Percentiles rank a stretch among this genome's conserved stretches.
These are phyloP conservation scores for Xenopus laevis DNA, from an alignment of 2,113 vertebrate species.

Conservation along the genomic window DNA sequence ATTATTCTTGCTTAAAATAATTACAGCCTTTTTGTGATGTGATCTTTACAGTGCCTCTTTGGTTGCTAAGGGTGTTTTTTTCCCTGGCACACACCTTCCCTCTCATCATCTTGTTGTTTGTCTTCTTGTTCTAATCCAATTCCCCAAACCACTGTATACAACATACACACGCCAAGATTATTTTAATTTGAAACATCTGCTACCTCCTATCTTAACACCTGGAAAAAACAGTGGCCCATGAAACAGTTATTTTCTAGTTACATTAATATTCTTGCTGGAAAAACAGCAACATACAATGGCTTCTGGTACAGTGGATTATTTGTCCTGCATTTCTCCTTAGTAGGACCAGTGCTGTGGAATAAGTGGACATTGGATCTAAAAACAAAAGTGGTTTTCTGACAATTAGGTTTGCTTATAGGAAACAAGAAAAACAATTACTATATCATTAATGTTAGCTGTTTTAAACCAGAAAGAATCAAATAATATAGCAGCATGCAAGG, in stretches of 20 bases:
- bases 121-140: conserved; percentile 12
- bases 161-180: conserved; percentile 31
- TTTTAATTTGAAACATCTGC: conserved; percentile 42
- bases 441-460: too few relatives aligned
- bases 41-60: background rate
- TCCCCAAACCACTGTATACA: conserved; percentile 20
- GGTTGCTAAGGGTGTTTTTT: background rate
- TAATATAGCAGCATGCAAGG: too few relatives aligned
- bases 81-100: background rate
- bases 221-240: conserved; percentile 23
- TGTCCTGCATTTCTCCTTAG: conserved; percentile 1
- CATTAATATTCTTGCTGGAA: conserved; percentile 27
- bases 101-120: conserved; percentile 12
- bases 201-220: conserved; percentile 29
- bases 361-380: conserved; percentile 21
- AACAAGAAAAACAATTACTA: too few relatives aligned
- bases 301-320: conserved; percentile 8
- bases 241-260: conserved; percentile 30
- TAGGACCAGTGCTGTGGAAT: conserved; percentile 3
- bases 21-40: too few relatives aligned
- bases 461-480: too few relatives aligned
- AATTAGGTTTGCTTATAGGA: too few relatives aligned
- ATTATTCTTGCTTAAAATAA: too few relatives aligned
- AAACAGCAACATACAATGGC: background rate
- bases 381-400: background rate